Conservation (phyloP, 2,888 invertebrate genomes). For the Theretra japonica region DNA sequence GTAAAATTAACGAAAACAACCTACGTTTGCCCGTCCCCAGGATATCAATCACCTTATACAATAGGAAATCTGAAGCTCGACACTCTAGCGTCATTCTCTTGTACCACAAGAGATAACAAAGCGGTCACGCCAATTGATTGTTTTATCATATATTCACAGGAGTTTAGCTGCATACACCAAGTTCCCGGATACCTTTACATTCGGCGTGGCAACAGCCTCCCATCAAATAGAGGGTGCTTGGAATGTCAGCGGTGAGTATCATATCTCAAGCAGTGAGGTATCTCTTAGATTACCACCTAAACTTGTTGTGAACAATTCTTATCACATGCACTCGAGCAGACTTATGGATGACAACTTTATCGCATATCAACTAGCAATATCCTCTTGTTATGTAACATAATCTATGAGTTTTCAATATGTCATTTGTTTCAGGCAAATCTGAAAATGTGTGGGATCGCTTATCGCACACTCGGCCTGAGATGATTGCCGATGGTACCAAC, state of each 20-base stretch:
- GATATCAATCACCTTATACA: no score
- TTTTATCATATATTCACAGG: constrained; percentile 47
- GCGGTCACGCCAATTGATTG: background rate
- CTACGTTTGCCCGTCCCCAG: no score
- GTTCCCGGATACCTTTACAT: constrained; percentile 78
- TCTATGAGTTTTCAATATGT: background rate
- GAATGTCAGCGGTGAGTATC: constrained; percentile 83
- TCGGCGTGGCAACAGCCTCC: constrained; percentile 83
- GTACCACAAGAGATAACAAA: no score
- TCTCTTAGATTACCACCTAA: background rate
- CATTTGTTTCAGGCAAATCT: constrained; percentile 81
- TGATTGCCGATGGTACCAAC: constrained; percentile 85
- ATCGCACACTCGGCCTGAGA: constrained; percentile 81
- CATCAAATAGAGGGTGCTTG: constrained; percentile 87
- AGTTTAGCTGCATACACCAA: constrained; percentile 66
- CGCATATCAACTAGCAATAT: background rate
- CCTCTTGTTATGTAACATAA: background rate
- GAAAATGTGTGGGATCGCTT: constrained; percentile 87
- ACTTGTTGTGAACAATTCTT: background rate
- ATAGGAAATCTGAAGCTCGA: no score
- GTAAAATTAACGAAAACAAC: no score
- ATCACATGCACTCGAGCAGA: background rate
- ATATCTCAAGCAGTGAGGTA: constrained; percentile 17
- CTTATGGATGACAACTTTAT: background rate
- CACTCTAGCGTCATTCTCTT: no score